These are phyloP conservation scores for Pseudomyrmex sp. DNA, from an alignment of 1,140 invertebrate genomes.

Conservation along the genomic window DNA sequence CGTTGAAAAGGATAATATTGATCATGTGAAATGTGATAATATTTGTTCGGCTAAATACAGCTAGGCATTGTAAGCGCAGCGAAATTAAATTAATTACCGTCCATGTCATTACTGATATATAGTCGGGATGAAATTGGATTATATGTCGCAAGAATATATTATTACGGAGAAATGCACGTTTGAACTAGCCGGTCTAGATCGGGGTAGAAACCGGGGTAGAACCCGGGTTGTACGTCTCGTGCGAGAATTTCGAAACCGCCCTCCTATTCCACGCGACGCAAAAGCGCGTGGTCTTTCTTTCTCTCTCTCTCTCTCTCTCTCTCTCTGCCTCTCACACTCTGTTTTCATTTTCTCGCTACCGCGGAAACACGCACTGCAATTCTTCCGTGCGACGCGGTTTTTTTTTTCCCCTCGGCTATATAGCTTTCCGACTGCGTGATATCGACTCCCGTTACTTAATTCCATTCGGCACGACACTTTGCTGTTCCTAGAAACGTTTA, in stretches of 20 bases:
- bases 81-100: conserved; percentile 19
- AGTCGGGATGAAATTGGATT: conserved; percentile 2
- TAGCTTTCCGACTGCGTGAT: conserved; percentile 51
- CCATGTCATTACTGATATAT: neutral
- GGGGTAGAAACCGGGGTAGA: neutral
- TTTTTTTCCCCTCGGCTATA: conserved; percentile 21
- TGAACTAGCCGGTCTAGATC: conserved; percentile 1
- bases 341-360: conserved; percentile 28
- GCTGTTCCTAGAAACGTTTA: conserved; percentile 74
- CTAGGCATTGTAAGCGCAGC: neutral
- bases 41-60: neutral
- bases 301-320: conserved; percentile 19
- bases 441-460: conserved; percentile 73
- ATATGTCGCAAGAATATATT: conserved; percentile 26
- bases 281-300: conserved; percentile 43
- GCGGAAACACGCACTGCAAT: conserved; percentile 65
- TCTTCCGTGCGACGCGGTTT: conserved; percentile 54
- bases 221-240: conserved; percentile 31
- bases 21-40: neutral
- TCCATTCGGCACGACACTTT: conserved; percentile 70
- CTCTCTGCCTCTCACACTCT: neutral
- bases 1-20: too few species aligned
- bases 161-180: conserved; percentile 24
- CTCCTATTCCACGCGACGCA: conserved; percentile 53
- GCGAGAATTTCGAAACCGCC: conserved; percentile 55